Evolutionary conservation across 2,113 vertebrate species (phyloP), one percentile per base, ranked within the genome.

Genomic region (Perca fluviatilis): DNA sequence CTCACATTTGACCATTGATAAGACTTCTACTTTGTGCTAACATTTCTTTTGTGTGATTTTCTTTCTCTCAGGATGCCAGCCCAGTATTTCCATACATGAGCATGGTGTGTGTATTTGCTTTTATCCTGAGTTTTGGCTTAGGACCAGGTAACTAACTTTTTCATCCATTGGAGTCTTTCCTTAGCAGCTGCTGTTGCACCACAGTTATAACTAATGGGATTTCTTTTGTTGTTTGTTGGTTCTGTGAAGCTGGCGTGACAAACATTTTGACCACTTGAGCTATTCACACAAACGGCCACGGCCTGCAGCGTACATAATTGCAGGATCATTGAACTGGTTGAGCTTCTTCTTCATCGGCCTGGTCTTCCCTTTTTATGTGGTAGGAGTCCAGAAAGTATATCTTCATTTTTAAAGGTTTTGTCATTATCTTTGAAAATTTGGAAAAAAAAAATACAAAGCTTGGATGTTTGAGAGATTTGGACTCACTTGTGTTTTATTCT

Each of bases 41-140:
- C 5, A 27, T 70, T 69, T 56, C 5, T 63, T 64, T 25, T 60
- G n/a, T 69, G 30, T 74, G 12, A 67, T 67, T 53, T 49, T n/a
- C 62, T 81, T 21, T 74, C 30, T 80, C 79, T 43, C 87, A 98
- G 97, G 86, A 94, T 0, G 78, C 83, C 46, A 95, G 94, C 69
- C 73, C 93, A 0, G 92, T 95, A 91, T 61, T 96, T 47, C 97
- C 97, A 0, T 98, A 98, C 6, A 36, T 97, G 56, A 97, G 97
- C 90, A 95, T 97, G 95, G 14, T 64, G 0, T 96, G 95, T 77
- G 72, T 98, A 7, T 96, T 97, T 90, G 96, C 95, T 77, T 98
- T 98, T 89, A 97, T 98, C 87, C 43, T 98, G 78, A 97, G 97
- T 90, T 98, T 98, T 86, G 97, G 97, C 49, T 50, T 98, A 43